These are phyloP conservation scores for Globicephala melas DNA, from an alignment of 2,113 vertebrate species.

Conservation along the genomic window DNA sequence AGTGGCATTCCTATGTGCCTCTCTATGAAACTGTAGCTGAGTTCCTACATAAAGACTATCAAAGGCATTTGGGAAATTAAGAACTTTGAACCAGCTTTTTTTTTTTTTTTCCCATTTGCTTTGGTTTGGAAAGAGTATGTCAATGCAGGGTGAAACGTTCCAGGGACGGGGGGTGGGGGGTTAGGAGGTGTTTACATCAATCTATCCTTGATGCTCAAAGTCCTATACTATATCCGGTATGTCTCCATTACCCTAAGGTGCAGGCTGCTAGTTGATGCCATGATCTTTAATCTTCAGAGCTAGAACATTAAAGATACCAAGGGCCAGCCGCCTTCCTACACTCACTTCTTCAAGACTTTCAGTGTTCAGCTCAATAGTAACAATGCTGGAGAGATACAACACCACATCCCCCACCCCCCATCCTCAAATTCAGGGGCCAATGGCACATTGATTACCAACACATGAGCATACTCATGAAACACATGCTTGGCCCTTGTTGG, in stretches of 20 bases:
- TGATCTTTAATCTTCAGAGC: neutral
- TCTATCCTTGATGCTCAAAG: neutral
- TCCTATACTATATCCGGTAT: neutral
- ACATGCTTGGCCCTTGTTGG: neutral
- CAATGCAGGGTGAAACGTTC: neutral
- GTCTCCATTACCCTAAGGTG: neutral
- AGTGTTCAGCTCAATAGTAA: neutral
- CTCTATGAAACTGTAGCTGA: neutral
- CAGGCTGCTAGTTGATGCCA: neutral
- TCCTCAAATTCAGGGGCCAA: neutral
- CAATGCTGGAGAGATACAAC: neutral
- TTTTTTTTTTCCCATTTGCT: neutral
- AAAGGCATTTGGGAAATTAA: neutral
- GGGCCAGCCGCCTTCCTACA: neutral
- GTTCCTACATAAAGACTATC: neutral
- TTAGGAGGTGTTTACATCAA: neutral
- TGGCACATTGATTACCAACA: neutral
- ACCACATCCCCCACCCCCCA: rapidly evolving
- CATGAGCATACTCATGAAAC: neutral
- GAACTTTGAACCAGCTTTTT: neutral
- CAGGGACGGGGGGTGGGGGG: neutral
- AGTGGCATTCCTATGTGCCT: neutral
- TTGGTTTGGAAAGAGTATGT: neutral
- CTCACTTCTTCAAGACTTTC: neutral
- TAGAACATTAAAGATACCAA: neutral